These are phyloP conservation scores for Hassar affinis DNA, from an alignment of 2,113 vertebrate species.

Conservation along the genomic window DNA sequence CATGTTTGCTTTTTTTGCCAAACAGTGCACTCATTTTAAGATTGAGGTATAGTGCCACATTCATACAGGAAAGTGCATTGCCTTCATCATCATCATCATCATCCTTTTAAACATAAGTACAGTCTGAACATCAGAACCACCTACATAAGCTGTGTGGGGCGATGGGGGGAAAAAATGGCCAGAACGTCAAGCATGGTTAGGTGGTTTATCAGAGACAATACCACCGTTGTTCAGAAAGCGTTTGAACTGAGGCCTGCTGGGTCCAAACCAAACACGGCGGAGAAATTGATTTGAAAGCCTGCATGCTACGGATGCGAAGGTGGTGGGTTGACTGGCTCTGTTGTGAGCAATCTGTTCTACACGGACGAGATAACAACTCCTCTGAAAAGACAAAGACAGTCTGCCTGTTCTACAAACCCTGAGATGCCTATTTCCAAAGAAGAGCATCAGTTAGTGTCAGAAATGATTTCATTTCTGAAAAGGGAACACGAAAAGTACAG, in stretches of 20 bases:
- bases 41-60: constrained; percentile 60
- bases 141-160: constrained; percentile 4
- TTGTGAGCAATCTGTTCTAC: constrained; percentile 26
- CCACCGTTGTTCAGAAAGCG: constrained; percentile 8
- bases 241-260: constrained; percentile 21
- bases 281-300: constrained; percentile 21
- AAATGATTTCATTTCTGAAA: background rate
- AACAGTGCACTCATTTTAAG: constrained; percentile 58
- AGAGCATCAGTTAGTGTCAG: background rate
- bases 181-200: background rate
- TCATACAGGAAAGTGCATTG: constrained; percentile 52
- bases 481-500: background rate
- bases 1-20: constrained; percentile 61
- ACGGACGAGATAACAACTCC: background rate
- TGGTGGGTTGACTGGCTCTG: constrained; percentile 7
- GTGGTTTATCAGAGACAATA: constrained; percentile 6
- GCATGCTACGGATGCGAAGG: background rate
- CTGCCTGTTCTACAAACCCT: constrained; percentile 19
- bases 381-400: background rate
- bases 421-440: constrained; percentile 13
- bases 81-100: constrained; percentile 33
- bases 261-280: constrained; percentile 24
- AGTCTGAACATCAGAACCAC: background rate
- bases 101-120: background rate
- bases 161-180: constrained; percentile 13